phyloP scores from a whole-genome alignment of 2,888 invertebrate species.

The Sericinus montela region DNA sequence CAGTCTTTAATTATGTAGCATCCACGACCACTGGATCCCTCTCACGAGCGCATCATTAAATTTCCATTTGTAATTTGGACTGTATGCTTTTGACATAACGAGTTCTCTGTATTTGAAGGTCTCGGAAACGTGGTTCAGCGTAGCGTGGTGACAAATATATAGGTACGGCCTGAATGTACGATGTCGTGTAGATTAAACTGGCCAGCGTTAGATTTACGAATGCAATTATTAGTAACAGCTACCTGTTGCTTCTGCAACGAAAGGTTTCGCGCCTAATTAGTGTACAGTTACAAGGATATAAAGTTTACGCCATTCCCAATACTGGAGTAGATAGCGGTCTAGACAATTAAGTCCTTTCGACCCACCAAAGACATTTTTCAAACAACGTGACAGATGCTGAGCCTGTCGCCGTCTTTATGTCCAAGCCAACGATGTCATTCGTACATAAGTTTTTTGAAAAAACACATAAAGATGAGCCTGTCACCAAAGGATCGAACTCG shows the following conservation, averaged over 20 bases:
- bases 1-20: constrained; percentile 15
- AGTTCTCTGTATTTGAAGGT: not conserved
- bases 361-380: too few species aligned
- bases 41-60: constrained; percentile 8
- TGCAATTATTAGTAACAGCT: not conserved
- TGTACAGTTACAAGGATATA: not conserved
- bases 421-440: too few species aligned
- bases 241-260: not conserved
- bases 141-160: not conserved
- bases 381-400: too few species aligned
- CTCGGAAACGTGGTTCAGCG: not conserved
- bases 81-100: not conserved
- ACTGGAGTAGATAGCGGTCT: too few species aligned
- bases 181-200: constrained; percentile 4
- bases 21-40: constrained; percentile 17
- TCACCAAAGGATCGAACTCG: too few species aligned
- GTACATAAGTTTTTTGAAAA: too few species aligned
- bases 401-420: too few species aligned
- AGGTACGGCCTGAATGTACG: constrained; percentile 1
- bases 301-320: too few species aligned
- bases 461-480: too few species aligned
- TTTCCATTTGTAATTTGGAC: not conserved
- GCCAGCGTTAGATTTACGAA: constrained; percentile 2
- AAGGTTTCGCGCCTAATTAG: not conserved
- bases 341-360: too few species aligned